Conservation (phyloP, 2,888 invertebrate species). For the Eristalinus sepulchralis region DNA sequence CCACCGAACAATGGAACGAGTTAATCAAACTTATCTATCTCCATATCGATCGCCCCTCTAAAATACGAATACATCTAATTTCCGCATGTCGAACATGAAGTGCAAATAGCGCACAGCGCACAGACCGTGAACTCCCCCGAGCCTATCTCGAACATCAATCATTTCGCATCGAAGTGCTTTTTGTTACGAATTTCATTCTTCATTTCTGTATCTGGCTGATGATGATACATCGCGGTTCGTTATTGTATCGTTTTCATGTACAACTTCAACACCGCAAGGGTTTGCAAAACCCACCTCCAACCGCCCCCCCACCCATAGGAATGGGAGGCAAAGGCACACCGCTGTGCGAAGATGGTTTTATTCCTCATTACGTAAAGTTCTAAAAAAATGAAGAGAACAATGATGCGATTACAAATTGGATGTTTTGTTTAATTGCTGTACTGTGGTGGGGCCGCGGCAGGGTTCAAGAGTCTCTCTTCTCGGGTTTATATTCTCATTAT, state of each 20-base stretch:
- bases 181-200: background rate
- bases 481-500: background rate
- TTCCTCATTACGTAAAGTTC: conserved; percentile 33
- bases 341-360: conserved; percentile 32
- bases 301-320: background rate
- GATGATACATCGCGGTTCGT: conserved; percentile 1
- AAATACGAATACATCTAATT: conserved; percentile 16
- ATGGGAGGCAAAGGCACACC: background rate
- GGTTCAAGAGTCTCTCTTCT: background rate
- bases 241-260: background rate
- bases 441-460: background rate
- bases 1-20: background rate
- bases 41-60: background rate
- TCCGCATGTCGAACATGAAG: conserved; percentile 21
- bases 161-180: background rate
- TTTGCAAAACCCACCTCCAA: too few species aligned
- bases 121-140: background rate
- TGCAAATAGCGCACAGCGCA: conserved; percentile 14
- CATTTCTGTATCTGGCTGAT: background rate
- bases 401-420: background rate
- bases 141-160: conserved; percentile 9
- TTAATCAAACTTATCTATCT: background rate
- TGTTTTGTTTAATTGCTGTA: background rate
- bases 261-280: background rate
- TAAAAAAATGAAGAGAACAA: background rate